Base-by-base conservation (phyloP, 2,113 vertebrate species). In the Origma solitaria region DNA sequence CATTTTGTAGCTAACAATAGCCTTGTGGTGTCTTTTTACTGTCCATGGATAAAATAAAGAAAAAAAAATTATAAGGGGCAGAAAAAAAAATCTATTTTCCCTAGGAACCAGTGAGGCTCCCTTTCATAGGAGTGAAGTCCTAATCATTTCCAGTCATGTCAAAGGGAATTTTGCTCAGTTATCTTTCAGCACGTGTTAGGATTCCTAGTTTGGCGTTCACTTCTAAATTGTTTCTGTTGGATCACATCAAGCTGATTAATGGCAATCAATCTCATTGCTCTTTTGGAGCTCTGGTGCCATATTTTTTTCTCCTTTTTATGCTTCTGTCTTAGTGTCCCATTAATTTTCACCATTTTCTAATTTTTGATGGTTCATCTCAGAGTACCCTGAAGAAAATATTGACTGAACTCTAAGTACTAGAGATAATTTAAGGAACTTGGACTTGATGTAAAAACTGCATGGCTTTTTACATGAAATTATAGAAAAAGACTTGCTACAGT, bases 1-100 rank as follows among this genome's bases (percentile, higher is more conserved):
- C 10, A 16, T 92, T 95, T 92, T 88, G 58, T 60, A 94, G 68
- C 62, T 65, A 88, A 58, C 24, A 73, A 17, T 50, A 50, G 18
- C 24, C 28, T 75, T 58, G 7, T 38, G 27, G 15, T 33, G 19
- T 49, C 42, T 62, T 76, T 71, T 47, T 49, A n/a, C 21, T 78
- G 56, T 71, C n/a, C 30, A 77, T 54, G 13, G 27, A 23, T 53
- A 56, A 35, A 75, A 69, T 12, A 86, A 78, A 38, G 21, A 19
- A 71, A 57, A 71, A 57, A 79, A 64, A 85, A 31, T 21, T 38
- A 30, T 18, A 79, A 81, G 11, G 7, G 33, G 5, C 28, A 87
- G 38, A 51, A 82, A 38, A 24, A 49, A 17, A 11, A 28, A 58
- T 25, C 15, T 33, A 37, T 24, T 56, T 81, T 73, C 5, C 4